A percentile compares a stretch with the other conserved stretches of the same genome.
These are phyloP conservation scores for Vanessa cardui DNA, from an alignment of 2,888 invertebrate species.

Conservation along the genomic window DNA sequence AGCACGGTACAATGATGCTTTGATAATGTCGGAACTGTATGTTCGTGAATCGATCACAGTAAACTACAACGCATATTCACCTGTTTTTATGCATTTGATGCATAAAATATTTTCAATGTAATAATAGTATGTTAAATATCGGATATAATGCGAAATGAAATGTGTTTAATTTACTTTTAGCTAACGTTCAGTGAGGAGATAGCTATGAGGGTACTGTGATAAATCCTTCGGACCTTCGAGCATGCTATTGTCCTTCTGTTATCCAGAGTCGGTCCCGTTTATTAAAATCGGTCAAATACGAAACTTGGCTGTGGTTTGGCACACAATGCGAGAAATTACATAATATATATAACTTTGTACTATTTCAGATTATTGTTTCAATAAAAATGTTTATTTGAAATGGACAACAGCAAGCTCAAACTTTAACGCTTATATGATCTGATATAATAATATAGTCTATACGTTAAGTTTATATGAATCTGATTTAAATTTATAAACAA, in stretches of 20 bases:
- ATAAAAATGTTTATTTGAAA: constrained; percentile 35
- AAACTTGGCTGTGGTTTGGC: constrained; percentile 67
- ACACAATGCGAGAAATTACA: constrained; percentile 59
- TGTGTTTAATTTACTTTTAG: neutral
- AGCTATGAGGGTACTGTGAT: constrained; percentile 32
- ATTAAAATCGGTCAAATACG: constrained; percentile 41
- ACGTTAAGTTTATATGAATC: constrained; percentile 51
- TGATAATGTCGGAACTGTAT: constrained; percentile 18
- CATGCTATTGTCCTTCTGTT: constrained; percentile 63
- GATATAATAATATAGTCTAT: constrained; percentile 35
- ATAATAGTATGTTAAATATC: neutral
- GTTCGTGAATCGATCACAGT: constrained; percentile 35
- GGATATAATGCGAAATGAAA: constrained; percentile 1
- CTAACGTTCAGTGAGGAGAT: neutral
- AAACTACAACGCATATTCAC: constrained; percentile 20
- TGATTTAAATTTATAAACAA: constrained; percentile 58
- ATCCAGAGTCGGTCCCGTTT: constrained; percentile 49
- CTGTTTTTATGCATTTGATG: neutral
- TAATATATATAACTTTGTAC: constrained; percentile 55
- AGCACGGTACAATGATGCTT: constrained; percentile 29
- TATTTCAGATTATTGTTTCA: constrained; percentile 51
- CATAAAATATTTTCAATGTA: neutral
- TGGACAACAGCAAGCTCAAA: constrained; percentile 68
- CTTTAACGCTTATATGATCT: constrained; percentile 20
- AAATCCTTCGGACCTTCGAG: constrained; percentile 39